Conservation (phyloP, 2,888 invertebrate species). For the Hetaerina titia region DNA sequence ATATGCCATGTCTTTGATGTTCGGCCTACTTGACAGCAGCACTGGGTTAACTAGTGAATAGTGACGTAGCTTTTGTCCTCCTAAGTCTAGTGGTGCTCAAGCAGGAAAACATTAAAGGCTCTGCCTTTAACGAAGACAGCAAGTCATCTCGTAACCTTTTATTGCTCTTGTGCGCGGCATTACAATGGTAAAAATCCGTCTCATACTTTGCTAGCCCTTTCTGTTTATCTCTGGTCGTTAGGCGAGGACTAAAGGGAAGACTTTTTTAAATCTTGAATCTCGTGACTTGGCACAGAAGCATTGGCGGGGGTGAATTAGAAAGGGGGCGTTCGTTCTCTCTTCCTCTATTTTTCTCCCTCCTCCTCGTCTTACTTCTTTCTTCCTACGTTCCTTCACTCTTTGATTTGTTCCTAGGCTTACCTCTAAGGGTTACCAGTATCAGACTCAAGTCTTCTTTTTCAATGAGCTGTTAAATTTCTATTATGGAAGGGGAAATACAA, state of each 20-base stretch:
- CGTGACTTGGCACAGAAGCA: not conserved
- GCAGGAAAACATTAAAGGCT: not conserved
- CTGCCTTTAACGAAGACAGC: not conserved
- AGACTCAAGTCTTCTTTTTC: too few species aligned
- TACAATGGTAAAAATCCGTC: conserved; percentile 46
- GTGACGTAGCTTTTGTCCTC: not conserved
- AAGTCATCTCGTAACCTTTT: conserved; percentile 40
- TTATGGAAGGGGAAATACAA: too few species aligned
- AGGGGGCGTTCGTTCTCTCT: not conserved
- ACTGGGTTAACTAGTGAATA: not conserved
- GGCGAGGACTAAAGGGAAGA: not conserved
- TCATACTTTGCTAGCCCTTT: not conserved
- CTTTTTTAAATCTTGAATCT: not conserved
- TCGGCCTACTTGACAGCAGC: not conserved
- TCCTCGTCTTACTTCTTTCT: not conserved
- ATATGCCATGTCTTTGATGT: not conserved
- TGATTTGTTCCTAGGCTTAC: not conserved
- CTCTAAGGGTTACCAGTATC: not conserved
- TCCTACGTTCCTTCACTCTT: not conserved
- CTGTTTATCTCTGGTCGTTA: not conserved
- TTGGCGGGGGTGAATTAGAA: not conserved
- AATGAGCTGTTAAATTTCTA: too few species aligned
- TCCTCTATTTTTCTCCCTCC: not conserved
- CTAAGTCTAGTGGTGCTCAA: not conserved
- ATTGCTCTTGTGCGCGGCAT: conserved; percentile 14